A percentile compares a stretch with the other conserved stretches of the same genome.
These are phyloP conservation scores for Drepana falcataria DNA, from an alignment of 2,888 invertebrate genomes.

Conservation along the genomic window DNA sequence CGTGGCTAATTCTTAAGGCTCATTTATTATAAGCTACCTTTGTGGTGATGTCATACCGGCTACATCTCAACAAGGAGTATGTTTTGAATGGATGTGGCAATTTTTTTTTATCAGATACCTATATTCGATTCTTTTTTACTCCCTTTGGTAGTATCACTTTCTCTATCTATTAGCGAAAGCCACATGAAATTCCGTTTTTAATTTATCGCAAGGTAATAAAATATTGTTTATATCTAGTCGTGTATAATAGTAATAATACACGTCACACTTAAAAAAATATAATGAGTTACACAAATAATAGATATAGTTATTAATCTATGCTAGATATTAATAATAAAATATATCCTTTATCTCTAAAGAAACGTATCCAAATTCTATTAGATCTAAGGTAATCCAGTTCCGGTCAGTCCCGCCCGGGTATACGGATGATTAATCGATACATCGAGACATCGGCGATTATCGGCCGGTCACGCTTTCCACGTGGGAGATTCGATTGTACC, in stretches of 20 bases:
- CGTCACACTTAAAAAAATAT: no score
- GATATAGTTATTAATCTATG: no score
- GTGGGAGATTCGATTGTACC: constrained; percentile 9
- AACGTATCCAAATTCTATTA: background rate
- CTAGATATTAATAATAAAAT: no score
- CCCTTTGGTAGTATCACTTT: no score
- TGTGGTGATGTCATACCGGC: constrained; percentile 39
- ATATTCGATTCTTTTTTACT: no score
- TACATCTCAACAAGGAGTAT: constrained; percentile 11
- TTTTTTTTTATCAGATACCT: constrained; percentile 8
- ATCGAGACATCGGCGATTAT: constrained; percentile 16
- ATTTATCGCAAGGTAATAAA: no score
- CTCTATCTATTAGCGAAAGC: no score
- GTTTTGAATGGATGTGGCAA: constrained; percentile 11
- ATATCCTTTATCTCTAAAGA: background rate
- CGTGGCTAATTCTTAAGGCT: constrained; percentile 32
- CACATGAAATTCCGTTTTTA: no score
- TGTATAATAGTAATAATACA: no score
- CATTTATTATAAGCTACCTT: constrained; percentile 38
- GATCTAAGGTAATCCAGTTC: constrained; percentile 2
- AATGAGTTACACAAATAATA: no score
- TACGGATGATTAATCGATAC: constrained; percentile 19
- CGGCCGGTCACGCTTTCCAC: constrained; percentile 19
- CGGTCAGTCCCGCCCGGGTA: constrained; percentile 10
- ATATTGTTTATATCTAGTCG: no score